Evolutionary conservation across 2,888 invertebrate species (phyloP), one percentile per base, ranked within the genome.

Genomic region (Tricholauxania praeusta): DNA sequence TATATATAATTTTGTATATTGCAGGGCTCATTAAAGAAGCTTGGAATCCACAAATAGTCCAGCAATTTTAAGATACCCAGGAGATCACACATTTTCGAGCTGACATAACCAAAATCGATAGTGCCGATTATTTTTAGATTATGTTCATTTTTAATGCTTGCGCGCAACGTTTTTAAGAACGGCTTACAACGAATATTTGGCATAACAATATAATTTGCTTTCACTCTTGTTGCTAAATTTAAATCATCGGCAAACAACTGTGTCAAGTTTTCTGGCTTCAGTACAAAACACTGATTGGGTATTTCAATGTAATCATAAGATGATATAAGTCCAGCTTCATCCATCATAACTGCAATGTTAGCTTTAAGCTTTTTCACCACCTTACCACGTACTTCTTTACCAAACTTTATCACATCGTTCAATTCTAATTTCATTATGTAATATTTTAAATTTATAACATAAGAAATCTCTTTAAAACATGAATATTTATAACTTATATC

Each of bases 31-130:
- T 59, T 75, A 17, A 85, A 84, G 75, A 84, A 80, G 72, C 87
- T 80, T 15, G 84, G 81, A 70, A 87, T 79, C 84, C 85, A 86
- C 17, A 87, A 71, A 14, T 80, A 85, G 52, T 87, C 84, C 22
- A 85, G 72, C 28, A 80, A 65, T 66, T 82, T 79, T 3, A 87
- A 80, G n/a, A 85, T 81, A 14, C 82, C 82, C 51, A 80, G 71
- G 15, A 86, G 71, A 75, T 86, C 85, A 32, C 82, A 75, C 80
- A 84, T 84, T 72, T 85, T 85, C 1, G 65, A 74, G 10, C 81
- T 79, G 12, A 83, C 70, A 74, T 81, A 82, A 28, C 81, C 79
- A 17, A 83, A 80, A 74, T 85, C 82, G 8, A 86, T 81, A 52
- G 78, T 78, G 0, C 83, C 87, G 53, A 87, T 84, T 12, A 86